Conservation (phyloP, 2,888 invertebrate species). For the Drosophila dives region DNA sequence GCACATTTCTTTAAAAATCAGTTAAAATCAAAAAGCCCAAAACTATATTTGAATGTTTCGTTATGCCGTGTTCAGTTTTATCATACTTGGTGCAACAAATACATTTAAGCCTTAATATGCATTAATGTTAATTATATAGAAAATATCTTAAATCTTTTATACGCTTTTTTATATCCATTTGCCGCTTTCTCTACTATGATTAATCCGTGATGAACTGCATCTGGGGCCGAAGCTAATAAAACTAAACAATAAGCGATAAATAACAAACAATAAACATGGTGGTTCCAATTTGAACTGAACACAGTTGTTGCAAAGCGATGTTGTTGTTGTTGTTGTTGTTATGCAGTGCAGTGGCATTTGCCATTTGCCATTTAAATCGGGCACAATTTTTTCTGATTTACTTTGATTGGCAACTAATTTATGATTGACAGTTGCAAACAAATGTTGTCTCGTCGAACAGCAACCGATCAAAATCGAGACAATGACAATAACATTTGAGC, state of each 20-base stretch:
- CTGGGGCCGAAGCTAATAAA: slow-evolving; percentile 10
- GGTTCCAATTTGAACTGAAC: slow-evolving; percentile 34
- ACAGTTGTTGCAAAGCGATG: slow-evolving; percentile 27
- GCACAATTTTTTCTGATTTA: slow-evolving; percentile 72
- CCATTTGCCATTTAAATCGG: slow-evolving; percentile 66
- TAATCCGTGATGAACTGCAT: slow-evolving; percentile 19
- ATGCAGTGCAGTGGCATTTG: slow-evolving; percentile 35
- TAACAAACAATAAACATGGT: slow-evolving; percentile 30
- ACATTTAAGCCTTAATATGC: not conserved
- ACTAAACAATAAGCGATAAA: slow-evolving; percentile 23
- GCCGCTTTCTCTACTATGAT: slow-evolving; percentile 18
- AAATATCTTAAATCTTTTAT: not conserved
- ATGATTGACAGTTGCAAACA: slow-evolving; percentile 81
- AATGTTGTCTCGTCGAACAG: slow-evolving; percentile 53
- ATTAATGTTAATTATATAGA: not conserved
- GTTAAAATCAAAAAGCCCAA: not conserved
- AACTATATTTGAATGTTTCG: not conserved
- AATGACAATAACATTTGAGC: slow-evolving; percentile 35
- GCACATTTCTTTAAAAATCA: not conserved
- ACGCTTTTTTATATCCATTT: not conserved
- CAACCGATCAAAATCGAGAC: slow-evolving; percentile 19
- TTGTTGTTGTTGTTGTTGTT: slow-evolving; percentile 14
- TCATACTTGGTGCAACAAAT: not conserved
- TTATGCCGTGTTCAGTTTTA: not conserved
- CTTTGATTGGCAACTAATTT: slow-evolving; percentile 78